These are phyloP conservation scores for Marmota monax DNA, from an alignment of 2,113 vertebrate genomes.

Conservation along the genomic window DNA sequence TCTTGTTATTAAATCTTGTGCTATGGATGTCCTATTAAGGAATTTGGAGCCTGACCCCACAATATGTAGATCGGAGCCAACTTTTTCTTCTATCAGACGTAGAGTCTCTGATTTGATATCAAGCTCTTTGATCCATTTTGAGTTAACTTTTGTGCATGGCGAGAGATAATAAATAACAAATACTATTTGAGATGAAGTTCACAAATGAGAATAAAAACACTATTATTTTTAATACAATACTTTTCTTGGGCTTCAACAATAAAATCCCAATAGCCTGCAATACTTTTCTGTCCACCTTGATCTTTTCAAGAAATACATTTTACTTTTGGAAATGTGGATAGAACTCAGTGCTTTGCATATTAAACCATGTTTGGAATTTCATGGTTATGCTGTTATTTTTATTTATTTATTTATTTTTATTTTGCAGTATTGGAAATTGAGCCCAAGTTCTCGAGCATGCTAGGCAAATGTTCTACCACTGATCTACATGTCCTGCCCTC, in stretches of 20 bases:
- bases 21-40: too few species aligned
- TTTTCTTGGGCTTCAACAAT: neutral
- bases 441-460: neutral
- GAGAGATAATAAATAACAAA: neutral
- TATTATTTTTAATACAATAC: neutral
- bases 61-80: too few species aligned
- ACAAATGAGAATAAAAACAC: neutral
- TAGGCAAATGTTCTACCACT: neutral
- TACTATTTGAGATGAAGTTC: neutral
- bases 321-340: neutral
- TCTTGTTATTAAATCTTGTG: too few species aligned
- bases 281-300: neutral
- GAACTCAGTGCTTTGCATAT: neutral
- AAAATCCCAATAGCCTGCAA: neutral
- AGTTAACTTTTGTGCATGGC: too few species aligned
- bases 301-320: neutral
- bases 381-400: neutral
- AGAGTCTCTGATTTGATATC: too few species aligned
- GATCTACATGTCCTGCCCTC: neutral
- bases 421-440: neutral
- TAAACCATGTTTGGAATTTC: neutral
- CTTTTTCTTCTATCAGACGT: too few species aligned
- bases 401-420: too few species aligned
- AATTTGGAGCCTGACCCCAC: too few species aligned
- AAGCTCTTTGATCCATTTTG: too few species aligned